Conservation (phyloP, 2,113 vertebrate species). For the Rhinogobius similis region DNA sequence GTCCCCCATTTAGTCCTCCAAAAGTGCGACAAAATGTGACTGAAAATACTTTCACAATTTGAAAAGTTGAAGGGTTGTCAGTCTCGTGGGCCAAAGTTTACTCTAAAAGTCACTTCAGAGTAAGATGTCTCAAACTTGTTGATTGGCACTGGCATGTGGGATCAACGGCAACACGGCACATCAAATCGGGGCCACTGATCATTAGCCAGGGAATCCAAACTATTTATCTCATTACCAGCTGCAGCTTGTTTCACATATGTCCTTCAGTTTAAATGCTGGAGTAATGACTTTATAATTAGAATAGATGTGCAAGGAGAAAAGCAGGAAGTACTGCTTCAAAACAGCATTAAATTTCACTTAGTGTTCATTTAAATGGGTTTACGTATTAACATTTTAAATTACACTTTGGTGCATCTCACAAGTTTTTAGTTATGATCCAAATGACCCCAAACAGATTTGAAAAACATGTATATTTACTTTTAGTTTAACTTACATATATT, state of each 20-base stretch:
- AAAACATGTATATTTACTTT: too few species aligned
- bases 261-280: background rate
- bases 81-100: background rate
- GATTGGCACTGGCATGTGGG: background rate
- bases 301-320: background rate
- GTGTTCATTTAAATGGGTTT: background rate
- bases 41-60: too few species aligned
- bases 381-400: background rate
- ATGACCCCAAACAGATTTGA: background rate
- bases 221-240: conserved; percentile 6
- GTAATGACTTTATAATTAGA: conserved; percentile 8
- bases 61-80: background rate
- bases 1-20: background rate
- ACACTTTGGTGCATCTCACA: background rate
- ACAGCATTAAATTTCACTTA: conserved; percentile 1
- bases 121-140: background rate
- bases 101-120: background rate
- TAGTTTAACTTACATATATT: too few species aligned
- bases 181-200: background rate
- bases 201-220: conserved; percentile 2
- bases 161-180: background rate
- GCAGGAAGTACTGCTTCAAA: background rate
- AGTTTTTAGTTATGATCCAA: background rate
- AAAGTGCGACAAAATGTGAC: too few species aligned
- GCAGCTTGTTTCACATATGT: conserved; percentile 8